Evolutionary conservation across 2,113 vertebrate species (phyloP).

Genomic region (Mirza zaza): DNA sequence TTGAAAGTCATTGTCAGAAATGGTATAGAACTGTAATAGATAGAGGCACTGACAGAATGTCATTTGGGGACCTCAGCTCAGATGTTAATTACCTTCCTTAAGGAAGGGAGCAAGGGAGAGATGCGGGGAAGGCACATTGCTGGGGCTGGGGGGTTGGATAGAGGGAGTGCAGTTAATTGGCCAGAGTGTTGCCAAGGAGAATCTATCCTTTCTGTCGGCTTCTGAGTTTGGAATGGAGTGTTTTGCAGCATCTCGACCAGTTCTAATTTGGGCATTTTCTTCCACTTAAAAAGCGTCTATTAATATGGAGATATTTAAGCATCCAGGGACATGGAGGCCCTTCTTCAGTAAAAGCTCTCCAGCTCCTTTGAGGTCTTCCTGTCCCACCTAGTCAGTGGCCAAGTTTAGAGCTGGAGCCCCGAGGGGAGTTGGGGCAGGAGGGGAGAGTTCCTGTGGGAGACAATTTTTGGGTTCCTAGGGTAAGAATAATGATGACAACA

Average conservation of each 20-base stretch:
- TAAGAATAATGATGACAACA: not conserved
- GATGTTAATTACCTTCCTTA: not conserved
- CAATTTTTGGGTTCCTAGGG: not conserved
- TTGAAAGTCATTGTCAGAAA: constrained; percentile 18
- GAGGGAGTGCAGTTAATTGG: not conserved
- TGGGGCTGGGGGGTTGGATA: not conserved
- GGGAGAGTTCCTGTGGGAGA: not conserved
- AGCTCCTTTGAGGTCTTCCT: not conserved
- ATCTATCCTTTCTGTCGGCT: not conserved
- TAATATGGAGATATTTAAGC: not conserved
- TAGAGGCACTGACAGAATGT: not conserved
- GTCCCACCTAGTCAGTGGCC: not conserved
- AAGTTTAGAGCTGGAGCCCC: not conserved
- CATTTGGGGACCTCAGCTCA: not conserved
- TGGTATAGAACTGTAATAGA: not conserved
- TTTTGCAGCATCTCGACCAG: not conserved
- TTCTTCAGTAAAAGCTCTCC: not conserved
- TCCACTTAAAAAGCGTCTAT: not conserved
- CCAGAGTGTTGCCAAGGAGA: not conserved
- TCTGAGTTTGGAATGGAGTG: not conserved
- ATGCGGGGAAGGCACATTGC: accelerated
- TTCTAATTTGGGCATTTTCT: constrained; percentile 43
- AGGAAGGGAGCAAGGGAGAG: not conserved
- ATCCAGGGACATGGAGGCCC: not conserved
- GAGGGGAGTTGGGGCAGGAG: not conserved